A percentile compares a stretch with the other conserved stretches of the same genome.
Conservation (phyloP, 2,113 vertebrate species). For the Rattus norvegicus region DNA sequence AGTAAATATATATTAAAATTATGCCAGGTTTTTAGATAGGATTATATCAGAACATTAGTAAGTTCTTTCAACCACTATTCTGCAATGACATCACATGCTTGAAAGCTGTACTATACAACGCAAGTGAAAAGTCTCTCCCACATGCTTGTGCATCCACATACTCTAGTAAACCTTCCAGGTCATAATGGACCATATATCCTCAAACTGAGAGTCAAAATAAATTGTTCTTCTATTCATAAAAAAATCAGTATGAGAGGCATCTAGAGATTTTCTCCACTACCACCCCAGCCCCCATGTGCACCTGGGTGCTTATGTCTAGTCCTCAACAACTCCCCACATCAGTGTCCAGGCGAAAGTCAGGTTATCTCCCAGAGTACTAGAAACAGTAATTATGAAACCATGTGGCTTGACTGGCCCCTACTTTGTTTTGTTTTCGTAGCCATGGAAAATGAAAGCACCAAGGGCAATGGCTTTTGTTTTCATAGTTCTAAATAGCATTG, state of each 20-base stretch:
- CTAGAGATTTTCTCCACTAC: not conserved
- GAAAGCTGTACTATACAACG: not conserved
- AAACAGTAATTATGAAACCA: not conserved
- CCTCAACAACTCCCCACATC: not conserved
- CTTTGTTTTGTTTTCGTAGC: not conserved
- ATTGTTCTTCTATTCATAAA: not conserved
- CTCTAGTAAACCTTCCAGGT: not conserved
- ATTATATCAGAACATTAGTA: slow-evolving; percentile 16
- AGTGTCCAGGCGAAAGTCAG: slow-evolving; percentile 31
- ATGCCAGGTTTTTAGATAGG: not conserved
- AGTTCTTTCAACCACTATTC: not conserved
- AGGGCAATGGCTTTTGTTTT: not conserved
- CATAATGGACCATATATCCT: not conserved
- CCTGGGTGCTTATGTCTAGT: not conserved
- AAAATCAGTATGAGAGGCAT: not conserved
- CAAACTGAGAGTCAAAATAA: not conserved
- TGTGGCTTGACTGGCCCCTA: not conserved
- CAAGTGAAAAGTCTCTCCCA: not conserved
- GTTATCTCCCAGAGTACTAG: not conserved
- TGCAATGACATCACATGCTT: not conserved
- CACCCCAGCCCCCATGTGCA: not conserved
- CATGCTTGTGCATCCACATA: not conserved
- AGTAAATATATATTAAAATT: not conserved
- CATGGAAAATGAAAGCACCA: not conserved
- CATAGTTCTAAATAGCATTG: not conserved